These are phyloP conservation scores for Contarinia nasturtii DNA, from an alignment of 1,140 invertebrate species.

Conservation along the genomic window DNA sequence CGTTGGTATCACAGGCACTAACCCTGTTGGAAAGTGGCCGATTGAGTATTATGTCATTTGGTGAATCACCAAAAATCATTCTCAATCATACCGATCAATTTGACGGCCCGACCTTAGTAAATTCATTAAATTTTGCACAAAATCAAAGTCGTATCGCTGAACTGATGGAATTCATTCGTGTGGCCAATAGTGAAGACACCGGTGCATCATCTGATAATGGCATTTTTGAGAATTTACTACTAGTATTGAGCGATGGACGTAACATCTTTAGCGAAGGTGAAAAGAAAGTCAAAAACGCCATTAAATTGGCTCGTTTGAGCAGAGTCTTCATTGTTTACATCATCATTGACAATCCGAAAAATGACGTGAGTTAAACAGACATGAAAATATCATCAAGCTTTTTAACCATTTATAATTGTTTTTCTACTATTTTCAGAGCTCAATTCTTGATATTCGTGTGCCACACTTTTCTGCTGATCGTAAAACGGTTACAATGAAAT, in stretches of 20 bases:
- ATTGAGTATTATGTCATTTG: conserved; percentile 80
- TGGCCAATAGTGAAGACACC: conserved; percentile 40
- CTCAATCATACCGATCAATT: conserved; percentile 77
- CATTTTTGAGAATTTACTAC: conserved; percentile 55
- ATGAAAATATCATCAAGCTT: not conserved
- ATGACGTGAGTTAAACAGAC: conserved; percentile 44
- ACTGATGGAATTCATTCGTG: conserved; percentile 57
- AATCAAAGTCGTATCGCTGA: conserved; percentile 61
- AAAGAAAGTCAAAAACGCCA: conserved; percentile 51
- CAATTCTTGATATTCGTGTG: conserved; percentile 76
- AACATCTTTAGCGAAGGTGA: conserved; percentile 82
- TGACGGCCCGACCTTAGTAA: conserved; percentile 57
- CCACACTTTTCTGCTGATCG: conserved; percentile 49
- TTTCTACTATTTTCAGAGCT: conserved; percentile 40
- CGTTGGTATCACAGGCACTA: conserved; percentile 75
- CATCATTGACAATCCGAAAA: conserved; percentile 82
- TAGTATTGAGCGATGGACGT: conserved; percentile 88
- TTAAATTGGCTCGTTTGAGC: conserved; percentile 56
- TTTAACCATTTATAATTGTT: conserved; percentile 3
- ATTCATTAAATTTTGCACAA: conserved; percentile 63
- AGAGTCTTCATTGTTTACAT: conserved; percentile 90
- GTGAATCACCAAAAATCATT: conserved; percentile 63
- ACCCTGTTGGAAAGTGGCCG: conserved; percentile 86
- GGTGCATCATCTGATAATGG: conserved; percentile 38
- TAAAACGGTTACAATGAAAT: conserved; percentile 29